Conservation (phyloP, 2,797 vertebrate species). For the Staurois parvus region DNA sequence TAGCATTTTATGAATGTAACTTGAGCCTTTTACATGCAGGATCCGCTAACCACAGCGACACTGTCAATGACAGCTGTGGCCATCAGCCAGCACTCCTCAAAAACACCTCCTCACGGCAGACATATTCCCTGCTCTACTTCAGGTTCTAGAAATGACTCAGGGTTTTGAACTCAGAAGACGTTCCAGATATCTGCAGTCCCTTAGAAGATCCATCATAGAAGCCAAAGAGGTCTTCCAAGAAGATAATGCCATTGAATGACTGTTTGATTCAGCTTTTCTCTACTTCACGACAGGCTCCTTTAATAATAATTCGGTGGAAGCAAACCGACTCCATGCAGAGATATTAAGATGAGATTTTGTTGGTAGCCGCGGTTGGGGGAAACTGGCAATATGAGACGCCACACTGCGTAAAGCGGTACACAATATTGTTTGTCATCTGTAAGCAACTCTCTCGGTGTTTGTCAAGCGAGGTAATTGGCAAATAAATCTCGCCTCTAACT, state of each 20-base stretch:
- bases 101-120: too few relatives aligned
- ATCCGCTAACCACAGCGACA: too few relatives aligned
- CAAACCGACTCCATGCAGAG: not conserved
- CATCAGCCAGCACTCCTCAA: too few relatives aligned
- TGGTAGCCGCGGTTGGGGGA: not conserved
- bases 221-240: too few relatives aligned
- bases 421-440: conserved; percentile 10
- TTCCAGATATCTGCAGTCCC: too few relatives aligned
- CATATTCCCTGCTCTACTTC: too few relatives aligned
- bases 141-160: too few relatives aligned
- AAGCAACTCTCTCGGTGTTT: conserved; percentile 19
- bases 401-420: conserved; percentile 8
- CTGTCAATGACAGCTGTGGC: too few relatives aligned
- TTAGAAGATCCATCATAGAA: too few relatives aligned
- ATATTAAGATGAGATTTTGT: not conserved
- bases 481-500: conserved; percentile 30
- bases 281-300: not conserved
- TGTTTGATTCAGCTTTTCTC: not conserved
- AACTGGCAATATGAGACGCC: not conserved
- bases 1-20: too few relatives aligned
- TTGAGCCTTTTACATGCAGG: too few relatives aligned
- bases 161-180: too few relatives aligned
- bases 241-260: not conserved
- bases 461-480: conserved; percentile 29
- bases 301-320: not conserved